Percentiles rank a stretch among this genome's conserved stretches.
These are phyloP conservation scores for Hermaeophaga mercurialis DNA, from an alignment of 2,888 invertebrate genomes.

Conservation along the genomic window DNA sequence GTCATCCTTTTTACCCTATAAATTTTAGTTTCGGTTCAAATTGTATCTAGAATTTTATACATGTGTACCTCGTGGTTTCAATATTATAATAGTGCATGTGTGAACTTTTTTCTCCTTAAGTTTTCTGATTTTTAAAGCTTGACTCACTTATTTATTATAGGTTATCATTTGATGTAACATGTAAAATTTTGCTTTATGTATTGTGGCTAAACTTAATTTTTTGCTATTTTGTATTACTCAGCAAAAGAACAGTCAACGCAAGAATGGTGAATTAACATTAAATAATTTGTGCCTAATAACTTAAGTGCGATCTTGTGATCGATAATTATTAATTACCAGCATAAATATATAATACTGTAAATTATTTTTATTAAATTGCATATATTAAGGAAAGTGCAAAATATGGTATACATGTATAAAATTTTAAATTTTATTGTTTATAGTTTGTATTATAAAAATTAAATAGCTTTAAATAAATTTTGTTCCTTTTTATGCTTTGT, in stretches of 20 bases:
- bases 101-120: background rate
- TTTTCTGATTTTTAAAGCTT: background rate
- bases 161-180: no score
- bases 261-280: no score
- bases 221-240: background rate
- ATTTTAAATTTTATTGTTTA: constrained; percentile 50
- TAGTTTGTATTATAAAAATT: constrained; percentile 53
- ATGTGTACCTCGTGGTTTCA: background rate
- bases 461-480: constrained; percentile 39
- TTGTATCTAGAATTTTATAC: constrained; percentile 2
- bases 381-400: constrained; percentile 16
- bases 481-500: constrained; percentile 26
- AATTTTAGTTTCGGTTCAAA: background rate
- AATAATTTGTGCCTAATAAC: no score
- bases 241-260: background rate
- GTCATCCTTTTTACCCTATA: constrained; percentile 9
- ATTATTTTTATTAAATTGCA: no score
- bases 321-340: no score
- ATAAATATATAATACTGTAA: no score
- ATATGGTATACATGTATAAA: constrained; percentile 47
- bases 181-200: background rate
- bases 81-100: background rate
- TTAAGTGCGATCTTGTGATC: no score
- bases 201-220: background rate
- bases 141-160: no score